These are phyloP conservation scores for Tenthredo livida DNA, from an alignment of 2,888 invertebrate genomes.

Conservation along the genomic window DNA sequence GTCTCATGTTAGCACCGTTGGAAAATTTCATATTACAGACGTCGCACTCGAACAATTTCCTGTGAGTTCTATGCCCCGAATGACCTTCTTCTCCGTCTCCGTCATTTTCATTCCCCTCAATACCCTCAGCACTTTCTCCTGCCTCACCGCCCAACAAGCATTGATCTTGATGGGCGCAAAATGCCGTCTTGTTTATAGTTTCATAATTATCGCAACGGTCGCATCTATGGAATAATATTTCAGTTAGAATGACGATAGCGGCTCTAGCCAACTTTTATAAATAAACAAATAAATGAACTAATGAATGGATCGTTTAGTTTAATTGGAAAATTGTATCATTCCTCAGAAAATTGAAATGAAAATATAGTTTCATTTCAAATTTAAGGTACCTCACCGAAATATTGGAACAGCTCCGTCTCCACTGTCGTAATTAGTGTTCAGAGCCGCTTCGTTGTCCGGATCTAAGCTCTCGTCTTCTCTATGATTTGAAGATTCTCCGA, in stretches of 20 bases:
- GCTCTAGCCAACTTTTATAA: neutral
- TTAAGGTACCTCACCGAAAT: slow-evolving; percentile 72
- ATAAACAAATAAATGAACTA: slow-evolving; percentile 8
- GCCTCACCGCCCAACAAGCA: slow-evolving; percentile 79
- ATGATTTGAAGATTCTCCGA: slow-evolving; percentile 73
- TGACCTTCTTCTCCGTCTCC: slow-evolving; percentile 76
- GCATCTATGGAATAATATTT: slow-evolving; percentile 79
- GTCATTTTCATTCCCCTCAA: slow-evolving; percentile 79
- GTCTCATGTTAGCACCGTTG: slow-evolving; percentile 96
- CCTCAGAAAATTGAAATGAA: slow-evolving; percentile 45
- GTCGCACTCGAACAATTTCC: slow-evolving; percentile 96
- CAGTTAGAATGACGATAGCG: neutral
- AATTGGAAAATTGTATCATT: too few species aligned
- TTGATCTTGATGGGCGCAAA: slow-evolving; percentile 88
- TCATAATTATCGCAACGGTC: slow-evolving; percentile 92
- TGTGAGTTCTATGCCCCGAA: slow-evolving; percentile 81
- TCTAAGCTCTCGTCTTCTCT: slow-evolving; percentile 78
- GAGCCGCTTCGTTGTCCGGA: slow-evolving; percentile 79
- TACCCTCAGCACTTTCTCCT: slow-evolving; percentile 73
- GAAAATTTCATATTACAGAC: slow-evolving; percentile 98
- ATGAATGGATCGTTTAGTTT: too few species aligned
- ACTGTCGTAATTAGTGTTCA: slow-evolving; percentile 81
- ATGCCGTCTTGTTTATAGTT: slow-evolving; percentile 86
- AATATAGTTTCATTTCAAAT: slow-evolving; percentile 61
- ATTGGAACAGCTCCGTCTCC: slow-evolving; percentile 79